Evolutionary conservation across 2,113 vertebrate species (phyloP).

Genomic region (Tupaia tana): DNA sequence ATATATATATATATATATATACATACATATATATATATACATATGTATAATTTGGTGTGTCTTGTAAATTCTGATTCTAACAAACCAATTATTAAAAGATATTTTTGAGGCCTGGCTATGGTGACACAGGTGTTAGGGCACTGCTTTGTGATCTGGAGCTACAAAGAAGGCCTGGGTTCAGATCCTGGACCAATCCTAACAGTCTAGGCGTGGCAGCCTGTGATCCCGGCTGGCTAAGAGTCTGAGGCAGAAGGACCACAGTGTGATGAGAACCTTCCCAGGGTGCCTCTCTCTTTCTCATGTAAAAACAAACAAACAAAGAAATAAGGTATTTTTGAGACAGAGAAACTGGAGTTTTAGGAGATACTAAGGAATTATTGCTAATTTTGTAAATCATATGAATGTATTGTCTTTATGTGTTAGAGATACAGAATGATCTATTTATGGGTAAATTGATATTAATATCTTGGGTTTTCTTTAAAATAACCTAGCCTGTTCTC

Average conservation of each 20-base stretch:
- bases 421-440: background rate
- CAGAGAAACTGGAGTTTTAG: background rate
- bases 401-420: background rate
- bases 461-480: background rate
- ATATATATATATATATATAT: too few relatives aligned
- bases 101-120: background rate
- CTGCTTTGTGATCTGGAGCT: too few relatives aligned
- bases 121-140: too few relatives aligned
- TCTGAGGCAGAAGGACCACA: too few relatives aligned
- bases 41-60: background rate
- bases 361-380: background rate
- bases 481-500: background rate
- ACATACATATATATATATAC: too few relatives aligned
- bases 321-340: conserved; percentile 30
- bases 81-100: background rate
- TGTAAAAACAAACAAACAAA: background rate
- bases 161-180: too few relatives aligned
- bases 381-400: background rate
- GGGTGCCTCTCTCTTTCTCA: too few relatives aligned
- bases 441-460: background rate
- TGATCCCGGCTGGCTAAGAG: too few relatives aligned
- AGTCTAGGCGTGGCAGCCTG: too few relatives aligned
- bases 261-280: too few relatives aligned
- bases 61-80: background rate
- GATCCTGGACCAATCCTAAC: too few relatives aligned